phyloP scores from a whole-genome alignment of 1,140 invertebrate species.

The Drosophila pseudoananassae region DNA sequence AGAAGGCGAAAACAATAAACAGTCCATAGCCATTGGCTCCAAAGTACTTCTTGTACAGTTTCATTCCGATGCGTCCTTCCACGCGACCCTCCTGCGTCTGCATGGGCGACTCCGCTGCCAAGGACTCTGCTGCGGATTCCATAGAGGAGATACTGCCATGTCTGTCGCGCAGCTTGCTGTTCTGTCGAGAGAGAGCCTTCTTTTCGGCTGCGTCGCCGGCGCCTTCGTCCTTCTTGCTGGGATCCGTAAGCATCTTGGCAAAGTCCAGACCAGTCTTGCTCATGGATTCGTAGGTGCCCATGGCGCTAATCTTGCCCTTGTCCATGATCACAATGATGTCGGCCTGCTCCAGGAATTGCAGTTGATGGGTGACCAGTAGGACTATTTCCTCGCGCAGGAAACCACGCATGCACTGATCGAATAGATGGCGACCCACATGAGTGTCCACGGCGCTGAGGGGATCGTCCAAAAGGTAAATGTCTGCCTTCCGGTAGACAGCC shows the following conservation, averaged over 20 bases:
- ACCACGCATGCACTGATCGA: constrained; percentile 89
- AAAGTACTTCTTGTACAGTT: constrained; percentile 87
- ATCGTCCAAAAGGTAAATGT: constrained; percentile 94
- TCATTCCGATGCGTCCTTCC: constrained; percentile 86
- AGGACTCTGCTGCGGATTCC: constrained; percentile 86
- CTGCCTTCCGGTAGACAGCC: constrained; percentile 91
- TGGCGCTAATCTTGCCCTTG: constrained; percentile 86
- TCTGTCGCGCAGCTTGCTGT: constrained; percentile 68
- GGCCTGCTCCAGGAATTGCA: constrained; percentile 92
- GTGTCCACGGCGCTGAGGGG: constrained; percentile 92
- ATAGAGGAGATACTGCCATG: constrained; percentile 84
- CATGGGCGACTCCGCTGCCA: constrained; percentile 84
- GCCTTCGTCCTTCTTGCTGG: constrained; percentile 84
- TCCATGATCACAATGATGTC: constrained; percentile 88
- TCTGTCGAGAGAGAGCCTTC: constrained; percentile 61
- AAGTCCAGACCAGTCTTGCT: constrained; percentile 88
- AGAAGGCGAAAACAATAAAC: constrained; percentile 77
- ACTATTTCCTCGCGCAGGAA: constrained; percentile 89
- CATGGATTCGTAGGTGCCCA: constrained; percentile 87
- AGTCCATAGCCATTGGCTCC: constrained; percentile 85
- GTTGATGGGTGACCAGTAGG: constrained; percentile 92
- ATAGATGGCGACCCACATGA: constrained; percentile 88
- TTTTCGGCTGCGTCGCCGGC: constrained; percentile 45
- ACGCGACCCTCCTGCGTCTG: constrained; percentile 85
- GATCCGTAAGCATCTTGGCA: constrained; percentile 86